Conservation (phyloP, 2,797 vertebrate genomes). For the Danionella dracula region DNA sequence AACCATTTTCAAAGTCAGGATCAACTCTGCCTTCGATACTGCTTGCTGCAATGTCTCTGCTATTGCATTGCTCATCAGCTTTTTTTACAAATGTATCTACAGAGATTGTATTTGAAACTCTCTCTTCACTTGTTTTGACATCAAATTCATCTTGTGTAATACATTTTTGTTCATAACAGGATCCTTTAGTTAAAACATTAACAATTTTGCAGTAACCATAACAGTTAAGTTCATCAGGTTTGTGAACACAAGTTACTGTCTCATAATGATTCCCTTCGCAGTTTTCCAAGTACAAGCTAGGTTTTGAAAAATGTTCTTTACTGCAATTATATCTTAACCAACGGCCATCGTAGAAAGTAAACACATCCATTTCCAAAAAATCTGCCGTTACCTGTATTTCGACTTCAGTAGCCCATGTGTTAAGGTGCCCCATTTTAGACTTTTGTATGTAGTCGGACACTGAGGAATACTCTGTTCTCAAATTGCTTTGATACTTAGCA, state of each 20-base stretch:
- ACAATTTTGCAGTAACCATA: neutral
- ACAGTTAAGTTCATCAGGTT: neutral
- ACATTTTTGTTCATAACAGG: neutral
- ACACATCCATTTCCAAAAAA: neutral
- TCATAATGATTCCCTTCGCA: neutral
- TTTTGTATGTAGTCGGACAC: neutral
- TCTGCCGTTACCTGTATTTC: slow-evolving; percentile 22
- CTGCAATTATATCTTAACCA: slow-evolving; percentile 4
- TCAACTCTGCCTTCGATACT: too few relatives aligned
- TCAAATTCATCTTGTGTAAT: too few relatives aligned
- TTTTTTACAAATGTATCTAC: too few relatives aligned
- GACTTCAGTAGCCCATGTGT: slow-evolving; percentile 12
- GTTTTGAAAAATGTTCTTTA: neutral
- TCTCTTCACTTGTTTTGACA: too few relatives aligned
- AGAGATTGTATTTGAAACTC: too few relatives aligned
- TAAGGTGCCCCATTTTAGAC: slow-evolving; percentile 1
- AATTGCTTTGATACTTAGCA: neutral
- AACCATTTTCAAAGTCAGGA: too few relatives aligned
- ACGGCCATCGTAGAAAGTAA: neutral
- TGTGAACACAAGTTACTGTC: slow-evolving; percentile 18
- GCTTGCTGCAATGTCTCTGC: too few relatives aligned
- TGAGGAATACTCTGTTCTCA: neutral
- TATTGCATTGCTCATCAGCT: too few relatives aligned
- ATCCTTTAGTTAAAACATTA: neutral
- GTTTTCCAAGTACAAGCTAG: slow-evolving; percentile 17